A percentile compares a stretch with the other conserved stretches of the same genome.
These are phyloP conservation scores for Bombycilla garrulus DNA, from an alignment of 2,113 vertebrate genomes.

Conservation along the genomic window DNA sequence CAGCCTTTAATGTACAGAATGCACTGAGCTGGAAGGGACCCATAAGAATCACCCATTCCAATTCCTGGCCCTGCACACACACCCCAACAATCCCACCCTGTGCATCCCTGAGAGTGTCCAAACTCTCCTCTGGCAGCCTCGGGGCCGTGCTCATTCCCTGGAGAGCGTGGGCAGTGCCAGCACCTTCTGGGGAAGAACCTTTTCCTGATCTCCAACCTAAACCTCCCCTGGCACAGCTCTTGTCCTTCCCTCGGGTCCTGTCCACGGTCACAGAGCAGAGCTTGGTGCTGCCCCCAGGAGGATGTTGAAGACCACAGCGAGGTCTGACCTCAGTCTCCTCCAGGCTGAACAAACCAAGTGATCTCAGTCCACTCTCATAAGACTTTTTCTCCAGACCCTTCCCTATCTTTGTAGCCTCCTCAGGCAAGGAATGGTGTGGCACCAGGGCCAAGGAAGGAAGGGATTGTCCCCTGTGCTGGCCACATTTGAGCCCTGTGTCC, in stretches of 20 bases:
- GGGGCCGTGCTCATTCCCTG: neutral
- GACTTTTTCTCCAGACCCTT: neutral
- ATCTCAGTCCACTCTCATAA: neutral
- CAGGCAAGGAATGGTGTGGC: neutral
- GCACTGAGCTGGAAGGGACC: neutral
- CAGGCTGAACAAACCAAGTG: neutral
- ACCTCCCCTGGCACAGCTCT: neutral
- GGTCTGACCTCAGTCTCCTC: neutral
- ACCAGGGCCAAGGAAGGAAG: neutral
- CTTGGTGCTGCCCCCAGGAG: neutral
- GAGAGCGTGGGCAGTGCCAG: neutral
- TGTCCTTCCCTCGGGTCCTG: neutral
- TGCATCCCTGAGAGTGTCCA: neutral
- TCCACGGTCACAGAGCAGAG: neutral
- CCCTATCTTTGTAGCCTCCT: neutral
- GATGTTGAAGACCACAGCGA: neutral
- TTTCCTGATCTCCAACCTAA: fast-evolving
- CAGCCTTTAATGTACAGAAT: neutral
- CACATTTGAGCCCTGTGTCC: fast-evolving
- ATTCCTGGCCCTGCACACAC: neutral
- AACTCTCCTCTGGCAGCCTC: neutral
- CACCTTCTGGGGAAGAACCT: neutral
- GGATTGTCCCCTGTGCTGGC: too few species aligned
- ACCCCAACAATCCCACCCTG: neutral
- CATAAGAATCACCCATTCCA: neutral